Evolutionary conservation across 2,888 invertebrate genomes (phyloP).

Genomic region (Apotomis turbidana): DNA sequence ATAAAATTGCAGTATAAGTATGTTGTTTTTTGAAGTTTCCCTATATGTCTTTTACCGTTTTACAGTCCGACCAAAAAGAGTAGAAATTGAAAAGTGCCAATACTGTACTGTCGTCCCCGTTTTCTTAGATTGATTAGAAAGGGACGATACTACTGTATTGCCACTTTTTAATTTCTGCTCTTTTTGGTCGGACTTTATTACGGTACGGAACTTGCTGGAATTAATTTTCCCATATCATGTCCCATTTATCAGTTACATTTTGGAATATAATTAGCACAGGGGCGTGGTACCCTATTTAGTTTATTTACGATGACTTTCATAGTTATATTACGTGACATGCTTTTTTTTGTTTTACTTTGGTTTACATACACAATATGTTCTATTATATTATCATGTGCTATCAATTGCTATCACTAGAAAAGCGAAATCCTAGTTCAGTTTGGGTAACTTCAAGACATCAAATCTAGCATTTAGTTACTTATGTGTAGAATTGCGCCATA

Average conservation of each 20-base stretch:
- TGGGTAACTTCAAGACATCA: no score
- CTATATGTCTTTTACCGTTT: no score
- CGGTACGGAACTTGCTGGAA: slow-evolving; percentile 1
- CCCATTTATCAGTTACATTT: slow-evolving; percentile 20
- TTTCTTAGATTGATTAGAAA: no score
- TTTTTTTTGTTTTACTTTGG: slow-evolving; percentile 16
- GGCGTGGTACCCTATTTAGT: slow-evolving; percentile 26
- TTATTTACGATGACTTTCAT: slow-evolving; percentile 40
- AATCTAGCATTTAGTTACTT: no score
- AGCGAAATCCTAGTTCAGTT: no score
- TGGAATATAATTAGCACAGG: slow-evolving; percentile 21
- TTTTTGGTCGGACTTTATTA: neutral
- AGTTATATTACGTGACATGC: slow-evolving; percentile 37
- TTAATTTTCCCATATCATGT: slow-evolving; percentile 21
- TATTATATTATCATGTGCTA: neutral
- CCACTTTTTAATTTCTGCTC: no score
- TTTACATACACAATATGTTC: neutral
- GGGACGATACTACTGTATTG: no score
- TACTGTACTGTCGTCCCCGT: no score
- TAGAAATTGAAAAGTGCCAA: no score
- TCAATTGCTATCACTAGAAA: neutral
- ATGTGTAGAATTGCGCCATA: no score
- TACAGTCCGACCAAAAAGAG: no score
- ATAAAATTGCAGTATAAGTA: neutral
- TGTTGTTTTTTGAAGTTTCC: neutral